These are phyloP conservation scores for Alloscopus bannaensis DNA, from an alignment of 2,888 invertebrate genomes.

Conservation along the genomic window DNA sequence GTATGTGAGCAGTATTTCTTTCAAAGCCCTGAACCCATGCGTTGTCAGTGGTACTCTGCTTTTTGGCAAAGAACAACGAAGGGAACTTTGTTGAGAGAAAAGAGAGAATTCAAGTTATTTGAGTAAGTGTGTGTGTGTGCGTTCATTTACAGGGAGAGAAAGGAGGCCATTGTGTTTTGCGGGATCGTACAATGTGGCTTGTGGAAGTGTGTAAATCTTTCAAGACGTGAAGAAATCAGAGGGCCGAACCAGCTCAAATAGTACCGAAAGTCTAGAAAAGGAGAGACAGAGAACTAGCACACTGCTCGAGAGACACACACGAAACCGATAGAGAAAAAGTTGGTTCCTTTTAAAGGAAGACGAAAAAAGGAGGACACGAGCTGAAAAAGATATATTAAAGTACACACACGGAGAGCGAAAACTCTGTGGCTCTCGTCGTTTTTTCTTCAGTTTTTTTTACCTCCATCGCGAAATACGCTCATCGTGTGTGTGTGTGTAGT, in stretches of 20 bases:
- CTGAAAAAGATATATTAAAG: no score
- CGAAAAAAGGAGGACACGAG: constrained; percentile 31
- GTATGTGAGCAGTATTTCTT: no score
- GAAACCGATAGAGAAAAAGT: constrained; percentile 4
- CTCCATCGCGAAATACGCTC: no score
- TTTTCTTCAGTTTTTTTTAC: no score
- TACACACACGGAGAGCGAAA: no score
- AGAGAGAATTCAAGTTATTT: no score
- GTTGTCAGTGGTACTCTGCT: background rate
- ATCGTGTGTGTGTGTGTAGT: no score
- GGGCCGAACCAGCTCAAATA: constrained; percentile 42
- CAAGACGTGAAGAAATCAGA: constrained; percentile 51
- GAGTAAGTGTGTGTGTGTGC: no score
- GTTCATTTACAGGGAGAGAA: constrained; percentile 1
- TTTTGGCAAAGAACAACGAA: constrained; percentile 14
- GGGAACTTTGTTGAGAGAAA: constrained; percentile 21
- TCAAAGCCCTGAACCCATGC: no score
- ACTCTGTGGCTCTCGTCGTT: no score
- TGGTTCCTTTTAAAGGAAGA: background rate
- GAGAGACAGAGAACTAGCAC: background rate
- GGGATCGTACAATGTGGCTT: constrained; percentile 20
- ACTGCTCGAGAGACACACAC: background rate
- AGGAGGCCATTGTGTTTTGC: constrained; percentile 23
- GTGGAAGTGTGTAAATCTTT: constrained; percentile 49
- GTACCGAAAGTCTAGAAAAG: constrained; percentile 5